These are phyloP conservation scores for Galagoides demidoff DNA, from an alignment of 2,797 vertebrate species.

Conservation along the genomic window DNA sequence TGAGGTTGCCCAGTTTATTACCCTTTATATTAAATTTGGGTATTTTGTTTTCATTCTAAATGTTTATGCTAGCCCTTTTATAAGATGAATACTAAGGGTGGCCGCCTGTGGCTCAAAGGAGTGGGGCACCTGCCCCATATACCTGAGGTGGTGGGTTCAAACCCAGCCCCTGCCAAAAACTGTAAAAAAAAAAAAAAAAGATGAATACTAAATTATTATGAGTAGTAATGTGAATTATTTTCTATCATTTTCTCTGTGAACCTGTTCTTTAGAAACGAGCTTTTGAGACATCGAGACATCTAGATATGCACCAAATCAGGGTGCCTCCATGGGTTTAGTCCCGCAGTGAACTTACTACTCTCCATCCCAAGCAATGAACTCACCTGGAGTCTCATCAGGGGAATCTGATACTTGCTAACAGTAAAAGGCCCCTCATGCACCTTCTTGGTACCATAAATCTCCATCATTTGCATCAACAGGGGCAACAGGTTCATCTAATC, in stretches of 20 bases:
- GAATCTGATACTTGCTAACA: background rate
- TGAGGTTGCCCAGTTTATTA: background rate
- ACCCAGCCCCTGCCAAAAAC: too few relatives aligned
- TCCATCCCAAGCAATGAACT: background rate
- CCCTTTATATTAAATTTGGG: background rate
- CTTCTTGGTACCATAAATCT: background rate
- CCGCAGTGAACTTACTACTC: background rate
- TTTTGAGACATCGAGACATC: background rate
- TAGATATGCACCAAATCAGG: background rate
- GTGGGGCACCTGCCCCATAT: too few relatives aligned
- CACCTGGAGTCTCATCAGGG: background rate
- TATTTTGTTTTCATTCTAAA: constrained; percentile 38
- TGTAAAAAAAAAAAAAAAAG: background rate
- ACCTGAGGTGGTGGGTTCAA: too few relatives aligned
- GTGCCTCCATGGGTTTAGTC: background rate
- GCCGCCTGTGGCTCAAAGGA: too few relatives aligned
- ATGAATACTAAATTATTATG: background rate
- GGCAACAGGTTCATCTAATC: background rate
- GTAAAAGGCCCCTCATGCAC: background rate
- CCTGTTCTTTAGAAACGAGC: background rate
- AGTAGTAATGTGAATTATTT: background rate
- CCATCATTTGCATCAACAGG: background rate
- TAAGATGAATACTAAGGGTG: background rate
- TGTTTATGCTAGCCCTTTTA: background rate
- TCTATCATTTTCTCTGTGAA: background rate